Evolutionary conservation across 2,797 vertebrate species (phyloP).

Genomic region (Galagoides demidoff): DNA sequence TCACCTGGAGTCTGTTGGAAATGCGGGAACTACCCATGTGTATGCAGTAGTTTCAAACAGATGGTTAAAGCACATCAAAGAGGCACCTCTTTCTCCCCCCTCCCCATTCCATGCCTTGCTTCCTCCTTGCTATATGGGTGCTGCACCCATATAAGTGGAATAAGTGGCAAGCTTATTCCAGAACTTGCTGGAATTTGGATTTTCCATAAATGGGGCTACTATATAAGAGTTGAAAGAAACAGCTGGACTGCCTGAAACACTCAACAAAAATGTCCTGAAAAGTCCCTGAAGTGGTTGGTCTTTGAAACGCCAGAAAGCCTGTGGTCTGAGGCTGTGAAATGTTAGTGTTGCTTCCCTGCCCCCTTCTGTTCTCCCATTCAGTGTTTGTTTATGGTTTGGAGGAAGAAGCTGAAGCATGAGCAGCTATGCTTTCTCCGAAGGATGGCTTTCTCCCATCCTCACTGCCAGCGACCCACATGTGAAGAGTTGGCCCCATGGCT

Average conservation of each 20-base stretch:
- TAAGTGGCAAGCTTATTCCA: too few species aligned
- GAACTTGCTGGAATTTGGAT: not conserved
- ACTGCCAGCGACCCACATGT: fast-evolving
- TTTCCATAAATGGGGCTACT: not conserved
- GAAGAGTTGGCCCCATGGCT: not conserved
- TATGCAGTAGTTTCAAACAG: fast-evolving
- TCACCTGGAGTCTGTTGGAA: not conserved
- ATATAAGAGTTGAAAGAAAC: not conserved
- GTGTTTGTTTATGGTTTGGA: not conserved
- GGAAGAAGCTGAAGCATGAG: not conserved
- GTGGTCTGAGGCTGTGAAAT: not conserved
- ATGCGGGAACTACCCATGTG: not conserved
- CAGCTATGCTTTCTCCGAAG: not conserved
- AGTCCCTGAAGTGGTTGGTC: not conserved
- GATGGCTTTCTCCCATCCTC: not conserved
- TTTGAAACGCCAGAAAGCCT: not conserved
- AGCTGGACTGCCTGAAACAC: not conserved
- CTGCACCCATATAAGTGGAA: too few species aligned
- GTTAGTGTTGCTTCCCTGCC: fast-evolving
- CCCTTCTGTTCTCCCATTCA: not conserved
- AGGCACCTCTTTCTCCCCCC: fast-evolving
- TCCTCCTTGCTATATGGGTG: not conserved
- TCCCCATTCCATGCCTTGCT: not conserved
- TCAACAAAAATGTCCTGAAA: not conserved
- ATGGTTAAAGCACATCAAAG: not conserved